Conservation (phyloP, 2,113 vertebrate genomes). For the Pogonocichla stellata region DNA sequence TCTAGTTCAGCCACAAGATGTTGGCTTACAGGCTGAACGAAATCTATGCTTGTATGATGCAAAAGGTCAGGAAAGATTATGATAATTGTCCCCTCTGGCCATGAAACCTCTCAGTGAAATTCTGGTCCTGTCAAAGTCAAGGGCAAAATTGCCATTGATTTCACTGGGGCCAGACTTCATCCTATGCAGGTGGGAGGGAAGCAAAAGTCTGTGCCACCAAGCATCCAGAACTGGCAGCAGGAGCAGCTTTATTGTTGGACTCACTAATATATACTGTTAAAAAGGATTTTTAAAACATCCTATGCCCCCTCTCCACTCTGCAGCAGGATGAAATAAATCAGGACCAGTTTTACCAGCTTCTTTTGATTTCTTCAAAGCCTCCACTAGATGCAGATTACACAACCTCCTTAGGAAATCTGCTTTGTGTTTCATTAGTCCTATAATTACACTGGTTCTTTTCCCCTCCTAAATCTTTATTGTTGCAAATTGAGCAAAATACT, state of each 20-base stretch:
- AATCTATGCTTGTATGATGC: not conserved
- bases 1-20: not conserved
- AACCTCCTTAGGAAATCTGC: slow-evolving; percentile 18
- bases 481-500: slow-evolving; percentile 16
- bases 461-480: not conserved
- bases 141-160: not conserved
- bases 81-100: slow-evolving; percentile 33
- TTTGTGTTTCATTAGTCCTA: slow-evolving; percentile 8
- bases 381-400: not conserved
- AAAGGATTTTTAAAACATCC: not conserved
- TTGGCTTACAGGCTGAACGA: not conserved
- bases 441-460: not conserved
- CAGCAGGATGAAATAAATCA: not conserved
- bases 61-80: slow-evolving; percentile 26
- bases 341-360: not conserved
- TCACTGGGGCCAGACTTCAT: not conserved
- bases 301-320: not conserved
- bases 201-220: not conserved
- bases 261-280: not conserved
- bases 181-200: not conserved
- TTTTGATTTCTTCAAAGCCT: slow-evolving; percentile 26
- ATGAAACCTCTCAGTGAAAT: not conserved
- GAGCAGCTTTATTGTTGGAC: not conserved
- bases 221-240: not conserved
- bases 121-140: not conserved